Conservation (phyloP, 2,888 invertebrate genomes). For the Xestobium rufovillosum region DNA sequence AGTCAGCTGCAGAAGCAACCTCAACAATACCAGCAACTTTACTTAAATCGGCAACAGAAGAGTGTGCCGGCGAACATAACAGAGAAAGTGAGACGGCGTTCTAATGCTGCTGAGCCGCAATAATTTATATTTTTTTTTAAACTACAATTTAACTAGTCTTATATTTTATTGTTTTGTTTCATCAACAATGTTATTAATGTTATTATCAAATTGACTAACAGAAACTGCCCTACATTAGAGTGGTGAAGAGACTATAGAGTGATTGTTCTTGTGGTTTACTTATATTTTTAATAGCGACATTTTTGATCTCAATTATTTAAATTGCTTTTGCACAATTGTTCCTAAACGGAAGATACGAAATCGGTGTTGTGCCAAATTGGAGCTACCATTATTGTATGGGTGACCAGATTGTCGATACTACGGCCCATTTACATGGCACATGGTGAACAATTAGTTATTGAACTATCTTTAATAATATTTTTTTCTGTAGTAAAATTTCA, state of each 20-base stretch:
- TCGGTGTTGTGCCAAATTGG: no score
- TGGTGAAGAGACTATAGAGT: conserved; percentile 18
- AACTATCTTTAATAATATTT: no score
- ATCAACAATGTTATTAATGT: neutral
- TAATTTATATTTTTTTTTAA: conserved; percentile 28
- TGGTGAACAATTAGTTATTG: no score
- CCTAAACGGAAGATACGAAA: no score
- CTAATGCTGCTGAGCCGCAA: conserved; percentile 38
- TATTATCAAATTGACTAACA: no score
- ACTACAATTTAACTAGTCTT: conserved; percentile 2
- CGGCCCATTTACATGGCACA: no score
- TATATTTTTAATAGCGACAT: conserved; percentile 17
- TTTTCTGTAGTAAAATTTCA: no score
- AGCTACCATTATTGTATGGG: no score
- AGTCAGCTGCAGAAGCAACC: conserved; percentile 38
- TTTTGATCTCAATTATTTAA: conserved; percentile 34
- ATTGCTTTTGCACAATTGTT: conserved; percentile 33
- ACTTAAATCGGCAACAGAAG: conserved; percentile 34
- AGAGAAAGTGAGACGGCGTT: conserved; percentile 37
- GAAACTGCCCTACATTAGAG: conserved; percentile 7
- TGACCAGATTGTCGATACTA: no score
- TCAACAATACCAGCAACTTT: conserved; percentile 38
- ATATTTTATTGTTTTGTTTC: neutral
- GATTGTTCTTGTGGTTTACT: conserved; percentile 23
- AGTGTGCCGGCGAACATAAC: conserved; percentile 32